A percentile compares a stretch with the other conserved stretches of the same genome.
phyloP scores from a whole-genome alignment of 2,888 invertebrate species.

The Hedya salicella region DNA sequence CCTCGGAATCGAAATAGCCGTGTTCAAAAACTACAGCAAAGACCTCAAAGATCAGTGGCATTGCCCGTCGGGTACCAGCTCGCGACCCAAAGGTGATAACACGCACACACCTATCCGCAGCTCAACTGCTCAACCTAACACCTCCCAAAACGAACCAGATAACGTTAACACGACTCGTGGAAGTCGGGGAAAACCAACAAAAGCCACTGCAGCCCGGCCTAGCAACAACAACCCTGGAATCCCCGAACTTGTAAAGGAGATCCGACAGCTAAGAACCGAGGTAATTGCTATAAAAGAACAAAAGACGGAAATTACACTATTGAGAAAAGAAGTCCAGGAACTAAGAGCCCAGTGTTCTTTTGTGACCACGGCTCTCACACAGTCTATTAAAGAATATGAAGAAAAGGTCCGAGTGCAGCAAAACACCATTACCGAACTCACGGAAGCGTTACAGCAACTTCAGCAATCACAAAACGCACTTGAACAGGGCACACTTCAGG shows the following conservation, averaged over 20 bases:
- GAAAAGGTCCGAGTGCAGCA: not conserved
- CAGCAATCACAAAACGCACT: not conserved
- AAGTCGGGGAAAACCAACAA: not conserved
- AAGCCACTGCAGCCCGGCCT: not conserved
- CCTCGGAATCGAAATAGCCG: not conserved
- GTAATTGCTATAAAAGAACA: not conserved
- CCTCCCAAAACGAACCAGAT: not conserved
- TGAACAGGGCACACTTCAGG: not conserved
- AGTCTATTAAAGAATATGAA: not conserved
- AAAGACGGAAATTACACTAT: not conserved
- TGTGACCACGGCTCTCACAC: not conserved
- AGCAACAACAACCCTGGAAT: not conserved
- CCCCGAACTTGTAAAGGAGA: not conserved
- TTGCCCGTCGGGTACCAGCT: not conserved
- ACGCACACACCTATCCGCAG: constrained; percentile 1
- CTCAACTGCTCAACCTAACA: not conserved
- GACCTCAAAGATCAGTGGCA: not conserved
- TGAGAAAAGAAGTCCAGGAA: constrained; percentile 1
- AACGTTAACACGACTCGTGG: not conserved
- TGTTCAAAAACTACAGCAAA: not conserved
- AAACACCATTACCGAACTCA: not conserved
- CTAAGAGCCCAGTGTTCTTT: not conserved
- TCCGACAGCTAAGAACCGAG: not conserved
- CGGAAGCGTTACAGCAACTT: not conserved
- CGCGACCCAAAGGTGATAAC: not conserved